Conservation (phyloP, 2,888 invertebrate species). For the Seira ritae region DNA sequence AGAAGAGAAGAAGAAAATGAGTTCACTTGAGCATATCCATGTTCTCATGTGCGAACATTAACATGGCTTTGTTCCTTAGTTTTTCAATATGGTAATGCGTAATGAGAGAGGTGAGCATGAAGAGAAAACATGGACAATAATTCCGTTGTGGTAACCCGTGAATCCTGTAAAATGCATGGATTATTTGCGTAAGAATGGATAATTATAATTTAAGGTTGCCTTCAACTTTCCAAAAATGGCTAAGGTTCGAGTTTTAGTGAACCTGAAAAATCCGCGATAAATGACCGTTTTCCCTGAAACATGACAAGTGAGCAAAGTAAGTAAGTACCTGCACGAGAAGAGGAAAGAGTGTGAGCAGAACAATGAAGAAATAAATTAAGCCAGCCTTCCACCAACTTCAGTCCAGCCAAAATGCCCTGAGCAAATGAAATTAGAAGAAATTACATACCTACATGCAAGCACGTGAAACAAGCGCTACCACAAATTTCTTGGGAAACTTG, state of each 20-base stretch:
- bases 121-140: not conserved
- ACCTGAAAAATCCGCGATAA: constrained; percentile 14
- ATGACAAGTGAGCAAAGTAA: too few species aligned
- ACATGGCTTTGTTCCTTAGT: constrained; percentile 38
- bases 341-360: too few species aligned
- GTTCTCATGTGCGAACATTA: not conserved
- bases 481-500: too few species aligned
- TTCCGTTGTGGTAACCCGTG: too few species aligned
- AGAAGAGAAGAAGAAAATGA: not conserved
- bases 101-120: constrained; percentile 32
- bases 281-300: too few species aligned
- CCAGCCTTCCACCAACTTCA: too few species aligned
- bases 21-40: not conserved
- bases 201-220: constrained; percentile 26
- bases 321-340: too few species aligned
- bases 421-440: too few species aligned
- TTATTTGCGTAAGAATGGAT: constrained; percentile 38
- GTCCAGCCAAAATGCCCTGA: constrained; percentile 28
- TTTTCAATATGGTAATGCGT: constrained; percentile 20
- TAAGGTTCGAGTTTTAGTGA: too few species aligned
- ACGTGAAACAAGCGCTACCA: too few species aligned
- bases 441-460: too few species aligned
- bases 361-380: constrained; percentile 29
- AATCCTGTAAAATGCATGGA: too few species aligned
- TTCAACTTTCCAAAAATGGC: constrained; percentile 38